Conservation (phyloP, 2,797 vertebrate species). For the Intellagama lesueurii region DNA sequence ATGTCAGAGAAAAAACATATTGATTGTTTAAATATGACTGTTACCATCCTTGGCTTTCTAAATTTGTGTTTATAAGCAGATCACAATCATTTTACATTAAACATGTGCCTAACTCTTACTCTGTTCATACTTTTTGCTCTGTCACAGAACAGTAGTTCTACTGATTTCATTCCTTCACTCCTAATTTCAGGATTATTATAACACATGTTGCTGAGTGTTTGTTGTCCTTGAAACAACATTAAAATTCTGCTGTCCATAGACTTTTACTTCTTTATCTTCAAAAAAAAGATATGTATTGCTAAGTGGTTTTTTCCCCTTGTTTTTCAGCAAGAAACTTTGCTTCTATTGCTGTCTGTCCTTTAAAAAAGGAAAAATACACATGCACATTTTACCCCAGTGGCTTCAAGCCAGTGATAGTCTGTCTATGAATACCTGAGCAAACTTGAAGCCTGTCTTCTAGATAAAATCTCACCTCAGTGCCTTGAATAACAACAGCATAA, state of each 20-base stretch:
- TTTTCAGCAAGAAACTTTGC: neutral
- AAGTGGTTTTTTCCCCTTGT: constrained; percentile 12
- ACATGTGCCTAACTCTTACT: constrained; percentile 17
- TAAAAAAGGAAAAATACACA: neutral
- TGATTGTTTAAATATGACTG: neutral
- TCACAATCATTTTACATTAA: neutral
- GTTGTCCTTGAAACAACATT: constrained; percentile 5
- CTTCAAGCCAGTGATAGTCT: constrained; percentile 24
- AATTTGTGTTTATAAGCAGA: constrained; percentile 5
- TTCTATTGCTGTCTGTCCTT: neutral
- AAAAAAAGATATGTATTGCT: constrained; percentile 2
- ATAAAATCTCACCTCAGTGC: constrained; percentile 32
- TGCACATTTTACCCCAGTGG: neutral
- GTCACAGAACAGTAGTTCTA: constrained; percentile 51
- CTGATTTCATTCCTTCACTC: constrained; percentile 43
- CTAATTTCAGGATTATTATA: constrained; percentile 58
- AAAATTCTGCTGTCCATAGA: neutral
- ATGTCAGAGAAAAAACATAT: neutral
- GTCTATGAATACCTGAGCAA: constrained; percentile 23
- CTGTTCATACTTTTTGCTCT: constrained; percentile 33
- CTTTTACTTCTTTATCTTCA: neutral
- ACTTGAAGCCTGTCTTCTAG: constrained; percentile 17
- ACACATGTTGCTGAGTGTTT: constrained; percentile 3
- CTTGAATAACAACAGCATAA: constrained; percentile 18
- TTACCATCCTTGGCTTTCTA: neutral